These are phyloP conservation scores for Pristionchus fissidentatus DNA, from an alignment of 2,888 invertebrate genomes.

Conservation along the genomic window DNA sequence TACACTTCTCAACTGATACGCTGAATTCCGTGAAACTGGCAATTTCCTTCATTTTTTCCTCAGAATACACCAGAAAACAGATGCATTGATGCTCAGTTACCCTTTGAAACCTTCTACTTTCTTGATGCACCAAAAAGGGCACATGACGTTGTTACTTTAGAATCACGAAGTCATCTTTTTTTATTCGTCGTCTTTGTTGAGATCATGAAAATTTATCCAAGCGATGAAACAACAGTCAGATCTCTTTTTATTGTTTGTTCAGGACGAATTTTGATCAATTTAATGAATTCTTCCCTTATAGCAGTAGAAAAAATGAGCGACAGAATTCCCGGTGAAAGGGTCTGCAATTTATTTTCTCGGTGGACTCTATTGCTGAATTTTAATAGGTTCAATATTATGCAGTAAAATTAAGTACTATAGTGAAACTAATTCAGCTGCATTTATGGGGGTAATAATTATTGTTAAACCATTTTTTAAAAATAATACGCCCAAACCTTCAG, in stretches of 20 bases:
- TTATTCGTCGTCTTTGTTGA: neutral
- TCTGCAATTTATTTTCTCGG: neutral
- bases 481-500: neutral
- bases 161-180: neutral
- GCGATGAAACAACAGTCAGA: neutral
- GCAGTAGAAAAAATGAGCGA: neutral
- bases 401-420: too few relatives aligned
- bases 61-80: neutral
- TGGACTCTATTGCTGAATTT: too few relatives aligned
- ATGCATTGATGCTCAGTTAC: too few relatives aligned
- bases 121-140: too few relatives aligned
- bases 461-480: neutral
- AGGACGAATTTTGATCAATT: too few relatives aligned
- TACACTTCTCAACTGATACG: too few relatives aligned
- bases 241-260: too few relatives aligned
- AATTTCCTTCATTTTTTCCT: neutral
- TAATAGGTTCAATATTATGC: too few relatives aligned
- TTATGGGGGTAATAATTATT: too few relatives aligned
- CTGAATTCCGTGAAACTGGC: too few relatives aligned
- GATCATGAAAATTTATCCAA: neutral
- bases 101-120: neutral
- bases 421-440: too few relatives aligned
- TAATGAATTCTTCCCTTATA: neutral
- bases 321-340: neutral
- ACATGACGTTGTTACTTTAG: neutral